These are phyloP conservation scores for Drosophila engyochracea DNA, from an alignment of 2,888 invertebrate genomes.

Conservation along the genomic window DNA sequence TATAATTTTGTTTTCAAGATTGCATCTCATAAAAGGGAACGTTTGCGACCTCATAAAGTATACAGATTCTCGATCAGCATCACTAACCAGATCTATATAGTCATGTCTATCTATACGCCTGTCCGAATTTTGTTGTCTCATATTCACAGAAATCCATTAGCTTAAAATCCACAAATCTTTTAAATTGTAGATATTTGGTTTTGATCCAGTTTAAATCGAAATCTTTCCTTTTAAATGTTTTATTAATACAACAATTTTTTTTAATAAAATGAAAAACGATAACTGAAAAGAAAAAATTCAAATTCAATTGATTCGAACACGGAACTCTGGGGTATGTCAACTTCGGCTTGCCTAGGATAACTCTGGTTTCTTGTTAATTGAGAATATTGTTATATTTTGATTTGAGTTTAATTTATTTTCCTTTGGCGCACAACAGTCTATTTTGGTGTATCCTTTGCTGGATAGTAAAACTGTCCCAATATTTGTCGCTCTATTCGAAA, in stretches of 20 bases:
- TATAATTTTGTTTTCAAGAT: background rate
- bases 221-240: background rate
- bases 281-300: background rate
- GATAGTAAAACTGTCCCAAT: conserved; percentile 42
- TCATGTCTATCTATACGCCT: background rate
- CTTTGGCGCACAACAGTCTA: background rate
- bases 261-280: background rate
- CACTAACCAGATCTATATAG: background rate
- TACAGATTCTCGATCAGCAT: background rate
- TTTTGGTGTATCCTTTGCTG: conserved; percentile 4
- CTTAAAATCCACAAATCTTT: no score
- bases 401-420: conserved; percentile 48
- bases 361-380: conserved; percentile 6
- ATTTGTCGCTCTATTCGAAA: conserved; percentile 55
- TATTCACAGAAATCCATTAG: background rate
- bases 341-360: background rate
- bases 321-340: background rate
- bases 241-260: background rate
- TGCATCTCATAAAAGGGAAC: no score
- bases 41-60: background rate
- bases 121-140: background rate
- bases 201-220: background rate
- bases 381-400: conserved; percentile 10
- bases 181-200: no score
- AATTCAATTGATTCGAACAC: background rate